Conservation (phyloP, 2,888 invertebrate genomes). For the Polia nebulosa region DNA sequence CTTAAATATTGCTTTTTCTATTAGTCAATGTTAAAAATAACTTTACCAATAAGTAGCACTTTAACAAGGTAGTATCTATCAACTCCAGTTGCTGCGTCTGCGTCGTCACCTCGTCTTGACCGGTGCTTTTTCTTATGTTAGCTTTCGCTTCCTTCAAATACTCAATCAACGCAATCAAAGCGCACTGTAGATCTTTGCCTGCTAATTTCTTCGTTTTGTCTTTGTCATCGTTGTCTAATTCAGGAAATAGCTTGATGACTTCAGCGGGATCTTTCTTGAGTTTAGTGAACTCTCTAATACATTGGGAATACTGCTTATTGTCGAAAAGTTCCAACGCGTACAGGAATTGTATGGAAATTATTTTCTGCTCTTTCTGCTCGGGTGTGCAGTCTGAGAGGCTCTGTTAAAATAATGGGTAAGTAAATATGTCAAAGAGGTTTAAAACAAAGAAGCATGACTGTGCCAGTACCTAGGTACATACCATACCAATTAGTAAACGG, state of each 20-base stretch:
- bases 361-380: slow-evolving; percentile 95
- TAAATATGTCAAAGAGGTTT: neutral
- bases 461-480: neutral
- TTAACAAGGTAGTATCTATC: slow-evolving; percentile 98
- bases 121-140: slow-evolving; percentile 82
- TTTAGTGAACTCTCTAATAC: slow-evolving; percentile 97
- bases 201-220: slow-evolving; percentile 90
- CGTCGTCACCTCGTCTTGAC: slow-evolving; percentile 63
- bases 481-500: neutral
- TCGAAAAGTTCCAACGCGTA: slow-evolving; percentile 98
- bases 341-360: slow-evolving; percentile 96
- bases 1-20: neutral
- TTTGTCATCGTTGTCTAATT: slow-evolving; percentile 91
- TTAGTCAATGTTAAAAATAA: neutral
- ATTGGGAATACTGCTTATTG: slow-evolving; percentile 96
- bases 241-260: slow-evolving; percentile 98
- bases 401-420: slow-evolving; percentile 86
- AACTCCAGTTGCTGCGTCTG: slow-evolving; percentile 93
- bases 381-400: slow-evolving; percentile 95
- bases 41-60: slow-evolving; percentile 98
- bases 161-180: slow-evolving; percentile 96
- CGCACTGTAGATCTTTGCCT: slow-evolving; percentile 96
- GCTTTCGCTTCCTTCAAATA: slow-evolving; percentile 95
- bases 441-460: neutral
- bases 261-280: slow-evolving; percentile 98